phyloP scores from a whole-genome alignment of 2,113 vertebrate species.

The Cyprinodon brontotheroides region DNA sequence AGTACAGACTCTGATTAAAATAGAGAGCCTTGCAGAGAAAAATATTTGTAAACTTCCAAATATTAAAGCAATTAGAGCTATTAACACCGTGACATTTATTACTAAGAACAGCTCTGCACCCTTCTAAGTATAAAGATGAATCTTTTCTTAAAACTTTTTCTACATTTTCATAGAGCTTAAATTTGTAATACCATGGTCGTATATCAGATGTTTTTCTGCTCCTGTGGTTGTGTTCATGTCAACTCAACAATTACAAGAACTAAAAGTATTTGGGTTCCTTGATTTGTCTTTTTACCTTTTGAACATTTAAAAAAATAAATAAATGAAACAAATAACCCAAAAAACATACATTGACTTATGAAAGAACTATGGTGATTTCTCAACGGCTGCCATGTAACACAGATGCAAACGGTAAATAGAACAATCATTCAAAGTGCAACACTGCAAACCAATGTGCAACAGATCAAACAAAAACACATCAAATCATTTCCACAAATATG shows the following conservation, averaged over 20 bases:
- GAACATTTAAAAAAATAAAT: not conserved
- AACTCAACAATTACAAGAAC: not conserved
- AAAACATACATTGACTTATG: not conserved
- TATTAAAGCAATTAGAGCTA: not conserved
- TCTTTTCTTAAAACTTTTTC: not conserved
- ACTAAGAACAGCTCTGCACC: not conserved
- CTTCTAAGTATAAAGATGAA: not conserved
- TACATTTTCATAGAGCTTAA: not conserved
- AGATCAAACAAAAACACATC: not conserved
- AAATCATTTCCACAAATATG: constrained; percentile 17
- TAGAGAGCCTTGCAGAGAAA: not conserved
- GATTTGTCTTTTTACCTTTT: not conserved
- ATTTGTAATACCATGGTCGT: not conserved
- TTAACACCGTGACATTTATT: not conserved
- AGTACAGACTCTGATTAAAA: not conserved
- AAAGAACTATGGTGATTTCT: not conserved
- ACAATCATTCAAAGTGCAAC: constrained; percentile 33
- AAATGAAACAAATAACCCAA: not conserved
- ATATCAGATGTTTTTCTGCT: not conserved
- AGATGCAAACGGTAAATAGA: constrained; percentile 1
- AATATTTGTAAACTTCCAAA: not conserved
- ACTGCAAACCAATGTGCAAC: constrained; percentile 25
- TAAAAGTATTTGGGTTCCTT: not conserved
- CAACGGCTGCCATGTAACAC: constrained; percentile 1
- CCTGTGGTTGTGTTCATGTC: not conserved